Evolutionary conservation across 2,888 invertebrate genomes (phyloP), one percentile per base, ranked within the genome.

Genomic region (Priocnemis perturbator): DNA sequence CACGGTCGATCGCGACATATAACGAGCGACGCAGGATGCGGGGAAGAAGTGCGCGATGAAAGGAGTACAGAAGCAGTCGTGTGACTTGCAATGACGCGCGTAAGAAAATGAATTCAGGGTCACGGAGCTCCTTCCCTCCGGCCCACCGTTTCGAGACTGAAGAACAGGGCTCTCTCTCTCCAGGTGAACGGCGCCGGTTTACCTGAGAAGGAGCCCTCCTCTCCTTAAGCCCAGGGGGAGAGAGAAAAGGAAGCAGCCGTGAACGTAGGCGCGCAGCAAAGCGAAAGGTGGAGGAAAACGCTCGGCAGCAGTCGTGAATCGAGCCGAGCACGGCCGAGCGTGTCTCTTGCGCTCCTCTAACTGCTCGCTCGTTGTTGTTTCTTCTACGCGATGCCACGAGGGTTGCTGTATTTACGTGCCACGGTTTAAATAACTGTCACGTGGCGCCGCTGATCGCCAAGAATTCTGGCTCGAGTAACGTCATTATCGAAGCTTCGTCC

Each of bases 61-160:
- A 37, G 50, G 50, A 17, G 50, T n/a, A 1, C 11, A n/a, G 4
- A 14, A 50, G 47, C 3, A 15, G 47, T 47, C 47, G 47, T 50
- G 50, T 50, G 7, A 19, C 9, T 2, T 47, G 3, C 17, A 50
- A 14, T 37, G 1, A 19, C 19, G 17, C n/a, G 11, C n/a, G 17
- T 50, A 50, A 50, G 50, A 58, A 64, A 68, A 67, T 52, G 53
- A 69, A 78, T 82, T 83, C 83, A 84, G 88, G 88, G 87, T 87
- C 87, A 85, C 87, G 87, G 86, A 87, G 88, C 83, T 87, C 86
- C 80, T 87, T 88, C 79, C 85, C 88, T 87, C 88, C 88, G 86
- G 88, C 87, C 86, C 88, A 85, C 84, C 87, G 81, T 80, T 84
- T 85, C 82, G 82, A 87, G 86, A 88, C 89, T 88, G 86, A 85